Evolutionary conservation across 2,888 invertebrate species (phyloP), one percentile per base, ranked within the genome.

Genomic region (Trichogramma evanescens): DNA sequence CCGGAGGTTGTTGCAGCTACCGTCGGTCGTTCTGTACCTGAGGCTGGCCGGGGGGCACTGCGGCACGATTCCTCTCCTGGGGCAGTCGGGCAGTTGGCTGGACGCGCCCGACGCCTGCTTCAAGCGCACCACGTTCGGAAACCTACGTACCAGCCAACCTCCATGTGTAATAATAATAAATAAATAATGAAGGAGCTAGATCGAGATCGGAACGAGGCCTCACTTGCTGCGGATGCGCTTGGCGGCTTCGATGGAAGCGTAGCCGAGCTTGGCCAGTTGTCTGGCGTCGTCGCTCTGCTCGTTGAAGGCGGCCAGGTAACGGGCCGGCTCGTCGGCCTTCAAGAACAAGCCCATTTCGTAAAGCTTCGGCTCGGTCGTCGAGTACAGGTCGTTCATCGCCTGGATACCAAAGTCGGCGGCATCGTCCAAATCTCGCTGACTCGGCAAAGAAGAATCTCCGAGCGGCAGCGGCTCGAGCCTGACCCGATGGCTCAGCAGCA

Each of bases 1-100:
- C 56, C 82, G 81, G 56, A 86, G 78, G 79, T 95, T 94, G 79
- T 95, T 95, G 78, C 95, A 95, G 44, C 91, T 90, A 44, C 95
- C 95, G 72, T 93, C 93, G 58, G 90, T 85, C 1, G 91, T 91
- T 56, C 94, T 85, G 78, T 91, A 95, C 63, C 87, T 81, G 46
- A 71, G 61, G 58, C 75, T 76, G 40, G 88, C 87, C 6, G 86
- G 82, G 56, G 87, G 84, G 72, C 91, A 91, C 66, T 84, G 83
- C 0, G 89, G 88, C 26, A 26, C 26, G 4, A 80, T 78, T 8
- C 85, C 86, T 51, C 83, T 81, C 3, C 85, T 80, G 0, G 90
- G 90, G 68, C 91, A 91, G 61, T 85, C 82, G 67, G 82, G 81
- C 70, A 82, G 77, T 3, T 86, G 78, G 10, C 66, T 69, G 43